Evolutionary conservation across 2,888 invertebrate species (phyloP).

Genomic region (Tetramorium bicarinatum): DNA sequence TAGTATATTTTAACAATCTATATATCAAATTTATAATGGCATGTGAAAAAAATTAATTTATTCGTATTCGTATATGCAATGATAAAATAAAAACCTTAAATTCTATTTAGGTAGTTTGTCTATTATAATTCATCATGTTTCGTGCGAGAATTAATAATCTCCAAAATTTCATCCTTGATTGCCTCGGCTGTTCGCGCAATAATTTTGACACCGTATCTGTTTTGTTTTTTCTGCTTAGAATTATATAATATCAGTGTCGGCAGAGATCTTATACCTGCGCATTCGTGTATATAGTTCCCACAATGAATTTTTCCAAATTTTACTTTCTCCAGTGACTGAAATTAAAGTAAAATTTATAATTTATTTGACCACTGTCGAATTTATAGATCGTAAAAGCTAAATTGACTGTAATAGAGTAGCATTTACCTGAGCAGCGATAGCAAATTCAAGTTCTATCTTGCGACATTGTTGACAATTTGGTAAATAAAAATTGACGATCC

Average conservation of each 20-base stretch:
- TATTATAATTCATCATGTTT: constrained; percentile 76
- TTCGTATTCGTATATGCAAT: background rate
- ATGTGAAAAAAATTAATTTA: background rate
- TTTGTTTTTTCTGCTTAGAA: constrained; percentile 86
- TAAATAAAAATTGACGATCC: constrained; percentile 90
- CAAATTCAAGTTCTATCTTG: constrained; percentile 90
- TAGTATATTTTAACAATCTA: background rate
- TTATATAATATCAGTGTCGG: constrained; percentile 91
- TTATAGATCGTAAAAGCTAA: background rate
- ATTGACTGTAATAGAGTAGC: constrained; percentile 6
- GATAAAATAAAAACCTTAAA: constrained; percentile 4
- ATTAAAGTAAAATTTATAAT: constrained; percentile 52
- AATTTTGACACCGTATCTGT: constrained; percentile 71
- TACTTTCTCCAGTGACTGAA: constrained; percentile 83
- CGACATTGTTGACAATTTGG: constrained; percentile 91
- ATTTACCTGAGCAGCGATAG: constrained; percentile 89
- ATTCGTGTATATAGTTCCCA: constrained; percentile 87
- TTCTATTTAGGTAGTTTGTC: constrained; percentile 57
- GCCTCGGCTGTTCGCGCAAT: constrained; percentile 69
- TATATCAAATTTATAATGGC: background rate
- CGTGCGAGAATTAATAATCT: constrained; percentile 55
- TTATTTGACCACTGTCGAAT: background rate
- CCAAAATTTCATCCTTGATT: constrained; percentile 69
- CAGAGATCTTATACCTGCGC: constrained; percentile 88
- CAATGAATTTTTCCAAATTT: constrained; percentile 90